Evolutionary conservation across 2,797 vertebrate species (phyloP), one percentile per base, ranked within the genome.

Genomic region (Amphiprion clarkii): DNA sequence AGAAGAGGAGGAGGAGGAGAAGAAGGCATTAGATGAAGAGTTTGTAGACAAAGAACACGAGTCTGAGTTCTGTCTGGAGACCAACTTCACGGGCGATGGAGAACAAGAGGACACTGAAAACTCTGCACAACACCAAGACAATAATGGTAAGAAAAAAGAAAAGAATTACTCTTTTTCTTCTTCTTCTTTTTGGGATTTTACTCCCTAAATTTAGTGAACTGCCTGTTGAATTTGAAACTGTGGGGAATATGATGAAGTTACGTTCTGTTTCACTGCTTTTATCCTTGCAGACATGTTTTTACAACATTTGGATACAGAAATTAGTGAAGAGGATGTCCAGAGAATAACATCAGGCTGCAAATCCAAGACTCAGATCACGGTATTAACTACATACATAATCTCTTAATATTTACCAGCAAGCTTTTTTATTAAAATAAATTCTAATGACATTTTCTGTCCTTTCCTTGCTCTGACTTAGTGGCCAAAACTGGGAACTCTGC

Each of bases 21-120:
- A 85, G 23, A 76, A 71, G 23, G 13, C 67, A 19, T 83, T 74
- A 40, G 85, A 23, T 1, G 94, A 93, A 36, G 96, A 97, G 74
- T 98, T 98, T 23, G 94, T 94, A 39, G 97, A 99, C 79, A 89
- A 93, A 29, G 95, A 96, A 78, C 93, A 96, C 0, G 97, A 99
- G 89, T 92, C 95, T 54, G 94, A 95, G 67, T 99, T 99, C 91
- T 97, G 97, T 87, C 90, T 99, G 80, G 97, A 98, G 93, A 95
- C 90, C 56, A 98, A 97, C 93, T 96, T 96, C 87, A 91, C 93
- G 0, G 95, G 93, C 12, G 84, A 87, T 36, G 84, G 8, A 46
- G 92, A 81, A n/a, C 48, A 70, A n/a, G 90, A 89, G 14, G 74
- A 76, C 1, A 1, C 27, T 6, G 79, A 81, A 21, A 19, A 40